Base-by-base conservation (phyloP, 2,888 invertebrate genomes). In the Perizoma affinitatum region DNA sequence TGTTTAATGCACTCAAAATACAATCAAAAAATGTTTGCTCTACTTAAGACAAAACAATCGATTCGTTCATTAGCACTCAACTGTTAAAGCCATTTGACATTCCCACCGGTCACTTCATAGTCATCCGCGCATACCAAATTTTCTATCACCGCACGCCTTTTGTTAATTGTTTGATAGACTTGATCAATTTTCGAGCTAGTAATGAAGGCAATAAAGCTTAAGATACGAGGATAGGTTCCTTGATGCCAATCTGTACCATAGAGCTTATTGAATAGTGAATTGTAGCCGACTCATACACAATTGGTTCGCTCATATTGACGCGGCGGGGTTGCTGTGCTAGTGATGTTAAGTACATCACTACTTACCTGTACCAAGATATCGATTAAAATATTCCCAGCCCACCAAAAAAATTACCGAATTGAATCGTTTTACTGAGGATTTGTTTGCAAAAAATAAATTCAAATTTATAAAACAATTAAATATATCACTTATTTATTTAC, bases 211-310 rank as follows among this genome's bases (percentile, higher is more conserved):
- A 58, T 65, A 65, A 41, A 56, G 57, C 56, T n/a, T 40, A 56
- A 54, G 54, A 54, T 56, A 42, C 36, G 11, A 5, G 11, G 38
- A 42, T 50, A 41, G 36, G 4, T 66, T 66, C 60, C 65, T 75
- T 74, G 88, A 88, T 87, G 88, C 76, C 75, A 80, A 88, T 89
- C 88, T 82, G 79, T 79, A 84, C 79, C 77, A 78, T 75, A 78
- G 80, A 79, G 79, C 76, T 87, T 88, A 90, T 88, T 88, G 88
- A 88, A 88, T 87, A 88, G 85, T 82, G 76, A 80, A 80, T 82
- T 85, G 87, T 83, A 82, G 84, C 78, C 80, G 82, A 86, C 80
- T 86, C 86, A 85, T 84, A 83, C 80, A 87, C 88, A 89, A 88
- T 88, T 88, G 86, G 84, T 80, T 76, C 80, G 80, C 76, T 83